phyloP scores from a whole-genome alignment of 2,888 invertebrate species.

The Osmoderma eremita region DNA sequence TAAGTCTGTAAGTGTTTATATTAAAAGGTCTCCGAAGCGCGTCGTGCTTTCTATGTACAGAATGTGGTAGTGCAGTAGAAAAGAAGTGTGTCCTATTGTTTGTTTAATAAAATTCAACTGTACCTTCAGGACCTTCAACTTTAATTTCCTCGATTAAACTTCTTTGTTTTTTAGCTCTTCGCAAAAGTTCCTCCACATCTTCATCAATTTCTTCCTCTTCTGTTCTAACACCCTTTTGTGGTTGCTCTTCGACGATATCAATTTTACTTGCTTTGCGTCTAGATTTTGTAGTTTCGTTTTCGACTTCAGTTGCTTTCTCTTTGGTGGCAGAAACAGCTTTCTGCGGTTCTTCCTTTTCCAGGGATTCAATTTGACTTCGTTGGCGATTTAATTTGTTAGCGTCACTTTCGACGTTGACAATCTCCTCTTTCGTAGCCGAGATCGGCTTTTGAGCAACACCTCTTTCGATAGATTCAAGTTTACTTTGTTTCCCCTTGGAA shows the following conservation, averaged over 20 bases:
- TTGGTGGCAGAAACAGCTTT: slow-evolving; percentile 49
- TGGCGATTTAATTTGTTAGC: slow-evolving; percentile 13
- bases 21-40: slow-evolving; percentile 21
- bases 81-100: slow-evolving; percentile 37
- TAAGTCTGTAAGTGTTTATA: slow-evolving; percentile 41
- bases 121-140: slow-evolving; percentile 57
- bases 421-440: slow-evolving; percentile 45
- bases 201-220: slow-evolving; percentile 69
- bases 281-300: slow-evolving; percentile 43
- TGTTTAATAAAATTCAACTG: slow-evolving; percentile 42
- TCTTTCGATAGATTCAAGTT: slow-evolving; percentile 49
- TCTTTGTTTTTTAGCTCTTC: slow-evolving; percentile 74
- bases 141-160: slow-evolving; percentile 77
- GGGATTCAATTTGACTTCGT: slow-evolving; percentile 56
- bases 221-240: slow-evolving; percentile 56
- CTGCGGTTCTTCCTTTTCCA: slow-evolving; percentile 58
- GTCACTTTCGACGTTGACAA: slow-evolving; percentile 40
- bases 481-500: slow-evolving; percentile 55
- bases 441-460: slow-evolving; percentile 29
- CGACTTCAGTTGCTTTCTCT: slow-evolving; percentile 50
- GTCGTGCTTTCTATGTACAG: slow-evolving; percentile 36
- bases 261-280: slow-evolving; percentile 39
- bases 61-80: slow-evolving; percentile 20
- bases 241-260: slow-evolving; percentile 38
- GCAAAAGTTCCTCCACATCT: slow-evolving; percentile 72